Evolutionary conservation across 1,140 invertebrate genomes (phyloP).

Genomic region (Drosophila funebris): DNA sequence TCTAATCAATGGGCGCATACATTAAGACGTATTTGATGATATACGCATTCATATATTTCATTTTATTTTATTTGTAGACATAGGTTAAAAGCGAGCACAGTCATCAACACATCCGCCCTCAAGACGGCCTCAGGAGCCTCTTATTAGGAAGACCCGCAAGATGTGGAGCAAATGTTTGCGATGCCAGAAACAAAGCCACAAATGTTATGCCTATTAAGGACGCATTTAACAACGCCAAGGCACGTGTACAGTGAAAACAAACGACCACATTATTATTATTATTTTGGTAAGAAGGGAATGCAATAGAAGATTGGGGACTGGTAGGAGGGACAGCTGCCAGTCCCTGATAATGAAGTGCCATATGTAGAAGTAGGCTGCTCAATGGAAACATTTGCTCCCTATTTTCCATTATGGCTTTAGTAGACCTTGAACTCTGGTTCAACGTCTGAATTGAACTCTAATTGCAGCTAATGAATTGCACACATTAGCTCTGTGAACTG

Average conservation of each 20-base stretch:
- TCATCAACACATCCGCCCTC: background rate
- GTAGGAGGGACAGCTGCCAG: background rate
- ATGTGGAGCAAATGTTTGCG: slow-evolving; percentile 34
- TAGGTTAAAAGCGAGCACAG: background rate
- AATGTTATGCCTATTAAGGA: slow-evolving; percentile 70
- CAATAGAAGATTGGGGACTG: too few species aligned
- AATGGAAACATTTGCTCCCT: slow-evolving; percentile 14
- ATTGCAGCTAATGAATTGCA: slow-evolving; percentile 73
- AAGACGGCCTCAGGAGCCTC: background rate
- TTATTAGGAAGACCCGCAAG: background rate
- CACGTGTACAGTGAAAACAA: slow-evolving; percentile 70
- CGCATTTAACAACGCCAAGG: slow-evolving; percentile 55
- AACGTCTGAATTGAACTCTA: slow-evolving; percentile 68
- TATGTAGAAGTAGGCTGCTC: slow-evolving; percentile 26
- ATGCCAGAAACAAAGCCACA: slow-evolving; percentile 55
- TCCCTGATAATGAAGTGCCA: slow-evolving; percentile 66
- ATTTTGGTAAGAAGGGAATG: slow-evolving; percentile 12
- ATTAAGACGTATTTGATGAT: background rate
- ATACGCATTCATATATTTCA: background rate
- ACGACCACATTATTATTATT: slow-evolving; percentile 71
- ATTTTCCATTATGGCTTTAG: slow-evolving; percentile 7
- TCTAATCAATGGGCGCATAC: too few species aligned
- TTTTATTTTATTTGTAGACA: background rate
- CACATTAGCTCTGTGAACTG: slow-evolving; percentile 69
- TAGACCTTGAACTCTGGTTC: slow-evolving; percentile 55